phyloP scores from a whole-genome alignment of 2,888 invertebrate genomes.

The Eupithecia abbreviata region DNA sequence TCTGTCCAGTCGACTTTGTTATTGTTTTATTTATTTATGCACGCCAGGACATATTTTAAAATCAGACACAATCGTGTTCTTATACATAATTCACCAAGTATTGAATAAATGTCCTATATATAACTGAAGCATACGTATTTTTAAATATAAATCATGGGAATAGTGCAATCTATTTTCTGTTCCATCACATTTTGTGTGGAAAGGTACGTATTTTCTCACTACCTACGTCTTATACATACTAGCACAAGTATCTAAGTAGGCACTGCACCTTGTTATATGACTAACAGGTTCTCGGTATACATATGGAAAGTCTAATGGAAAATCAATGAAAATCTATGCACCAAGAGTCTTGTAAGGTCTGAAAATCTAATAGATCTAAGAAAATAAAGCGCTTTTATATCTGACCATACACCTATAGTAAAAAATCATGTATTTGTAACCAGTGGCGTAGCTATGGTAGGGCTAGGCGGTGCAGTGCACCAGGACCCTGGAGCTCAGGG shows the following conservation, averaged over 20 bases:
- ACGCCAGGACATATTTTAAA: not conserved
- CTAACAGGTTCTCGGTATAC: no score
- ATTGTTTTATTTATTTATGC: not conserved
- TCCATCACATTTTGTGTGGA: slow-evolving; percentile 72
- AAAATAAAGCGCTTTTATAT: no score
- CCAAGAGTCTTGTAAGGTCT: no score
- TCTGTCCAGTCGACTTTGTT: not conserved
- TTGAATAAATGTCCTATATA: not conserved
- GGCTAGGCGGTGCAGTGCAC: no score
- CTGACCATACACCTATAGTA: no score
- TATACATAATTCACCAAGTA: not conserved
- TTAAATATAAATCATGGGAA: slow-evolving; percentile 50
- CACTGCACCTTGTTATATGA: no score
- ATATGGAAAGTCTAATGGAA: no score
- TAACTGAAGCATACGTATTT: not conserved
- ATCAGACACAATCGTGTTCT: not conserved
- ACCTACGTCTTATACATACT: not conserved
- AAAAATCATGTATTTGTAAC: no score
- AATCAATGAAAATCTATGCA: no score
- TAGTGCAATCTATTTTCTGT: slow-evolving; percentile 72
- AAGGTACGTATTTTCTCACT: slow-evolving; percentile 57
- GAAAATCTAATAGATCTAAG: no score
- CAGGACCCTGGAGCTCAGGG: no score
- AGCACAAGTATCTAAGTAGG: not conserved
- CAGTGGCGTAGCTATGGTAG: no score